These are phyloP conservation scores for Macropodus opercularis DNA, from an alignment of 2,797 vertebrate genomes.

Conservation along the genomic window DNA sequence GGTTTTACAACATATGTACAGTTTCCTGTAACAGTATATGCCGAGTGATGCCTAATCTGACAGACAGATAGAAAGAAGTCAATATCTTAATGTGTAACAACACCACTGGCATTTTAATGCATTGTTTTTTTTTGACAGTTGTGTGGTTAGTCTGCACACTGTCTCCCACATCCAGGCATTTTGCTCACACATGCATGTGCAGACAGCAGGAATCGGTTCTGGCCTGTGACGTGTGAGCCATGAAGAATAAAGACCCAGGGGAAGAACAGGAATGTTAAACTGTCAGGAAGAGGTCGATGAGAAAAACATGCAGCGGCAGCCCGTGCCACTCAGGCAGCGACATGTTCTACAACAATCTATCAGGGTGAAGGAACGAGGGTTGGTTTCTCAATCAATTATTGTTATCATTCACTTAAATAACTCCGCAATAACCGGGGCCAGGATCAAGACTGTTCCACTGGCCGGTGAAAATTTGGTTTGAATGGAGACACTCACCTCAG, in stretches of 20 bases:
- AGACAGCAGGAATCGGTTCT: conserved; percentile 24
- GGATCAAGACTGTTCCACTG: neutral
- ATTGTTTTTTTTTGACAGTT: too few relatives aligned
- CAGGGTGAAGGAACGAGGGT: neutral
- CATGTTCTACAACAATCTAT: conserved; percentile 25
- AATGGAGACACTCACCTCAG: conserved; percentile 86
- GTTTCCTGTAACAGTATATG: neutral
- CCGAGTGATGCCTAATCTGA: neutral
- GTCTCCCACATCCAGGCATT: conserved; percentile 46
- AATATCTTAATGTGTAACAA: neutral
- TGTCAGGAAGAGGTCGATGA: conserved; percentile 61
- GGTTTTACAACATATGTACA: too few relatives aligned
- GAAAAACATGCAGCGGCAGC: conserved; percentile 61
- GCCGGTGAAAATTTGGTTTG: neutral
- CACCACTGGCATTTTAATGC: neutral
- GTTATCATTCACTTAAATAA: neutral
- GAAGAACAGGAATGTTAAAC: conserved; percentile 62
- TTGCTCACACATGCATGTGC: neutral
- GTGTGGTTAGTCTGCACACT: conserved; percentile 8
- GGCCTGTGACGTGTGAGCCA: conserved; percentile 51
- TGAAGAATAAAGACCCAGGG: conserved; percentile 49
- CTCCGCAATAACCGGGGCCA: too few relatives aligned
- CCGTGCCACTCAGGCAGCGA: conserved; percentile 22
- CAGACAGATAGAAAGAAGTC: neutral
- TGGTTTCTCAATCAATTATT: conserved; percentile 10